Evolutionary conservation across 2,113 vertebrate genomes (phyloP).

Genomic region (Sorex fumeus): DNA sequence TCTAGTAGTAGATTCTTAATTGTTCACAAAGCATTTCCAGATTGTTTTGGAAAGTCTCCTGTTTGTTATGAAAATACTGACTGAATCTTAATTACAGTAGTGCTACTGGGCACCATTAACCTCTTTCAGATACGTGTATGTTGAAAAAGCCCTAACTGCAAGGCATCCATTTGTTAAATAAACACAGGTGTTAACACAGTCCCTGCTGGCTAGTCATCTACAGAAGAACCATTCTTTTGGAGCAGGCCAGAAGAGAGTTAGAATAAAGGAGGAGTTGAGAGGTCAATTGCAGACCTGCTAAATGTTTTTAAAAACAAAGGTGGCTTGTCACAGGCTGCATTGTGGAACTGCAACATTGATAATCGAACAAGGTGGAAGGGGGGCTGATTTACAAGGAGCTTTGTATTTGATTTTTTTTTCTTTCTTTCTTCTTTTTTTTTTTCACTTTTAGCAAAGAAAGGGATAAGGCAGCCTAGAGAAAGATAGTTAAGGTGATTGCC

Average conservation of each 20-base stretch:
- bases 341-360: background rate
- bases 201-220: background rate
- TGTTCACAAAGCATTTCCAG: constrained; percentile 62
- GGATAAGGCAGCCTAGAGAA: too few species aligned
- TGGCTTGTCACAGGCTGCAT: background rate
- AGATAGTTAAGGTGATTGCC: too few species aligned
- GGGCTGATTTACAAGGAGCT: background rate
- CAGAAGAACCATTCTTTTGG: constrained; percentile 59
- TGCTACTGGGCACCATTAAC: constrained; percentile 74
- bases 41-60: constrained; percentile 52
- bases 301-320: constrained; percentile 47
- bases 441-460: background rate
- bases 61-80: constrained; percentile 75
- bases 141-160: constrained; percentile 31
- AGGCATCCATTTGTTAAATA: constrained; percentile 70
- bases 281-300: background rate
- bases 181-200: constrained; percentile 73
- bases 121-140: constrained; percentile 56
- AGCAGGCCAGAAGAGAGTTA: constrained; percentile 45
- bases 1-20: constrained; percentile 39
- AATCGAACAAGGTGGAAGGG: background rate
- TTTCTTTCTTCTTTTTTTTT: too few species aligned
- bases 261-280: background rate
- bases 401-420: too few species aligned
- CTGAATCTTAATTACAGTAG: constrained; percentile 71